Percentiles rank a stretch among this genome's conserved stretches.
These are phyloP conservation scores for Neelides sp. DNA, from an alignment of 1,140 invertebrate genomes.

Conservation along the genomic window DNA sequence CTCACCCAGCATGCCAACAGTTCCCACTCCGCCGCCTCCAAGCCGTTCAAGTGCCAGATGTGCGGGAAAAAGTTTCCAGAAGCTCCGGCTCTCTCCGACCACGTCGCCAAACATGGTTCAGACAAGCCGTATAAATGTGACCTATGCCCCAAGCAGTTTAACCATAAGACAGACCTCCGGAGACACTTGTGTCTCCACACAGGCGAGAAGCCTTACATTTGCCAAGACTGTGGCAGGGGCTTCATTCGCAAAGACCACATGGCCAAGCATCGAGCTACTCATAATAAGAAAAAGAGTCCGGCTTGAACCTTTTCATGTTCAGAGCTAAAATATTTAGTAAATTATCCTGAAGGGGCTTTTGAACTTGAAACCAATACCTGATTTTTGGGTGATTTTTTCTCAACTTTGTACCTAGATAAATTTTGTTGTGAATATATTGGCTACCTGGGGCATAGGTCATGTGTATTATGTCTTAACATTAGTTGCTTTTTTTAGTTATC, in stretches of 20 bases:
- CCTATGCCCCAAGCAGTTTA: slow-evolving; percentile 74
- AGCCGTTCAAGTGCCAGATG: slow-evolving; percentile 66
- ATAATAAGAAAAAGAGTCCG: slow-evolving; percentile 44
- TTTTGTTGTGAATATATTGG: too few species aligned
- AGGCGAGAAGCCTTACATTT: slow-evolving; percentile 62
- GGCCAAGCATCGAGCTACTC: slow-evolving; percentile 81
- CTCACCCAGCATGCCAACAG: slow-evolving; percentile 79
- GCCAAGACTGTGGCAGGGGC: slow-evolving; percentile 67
- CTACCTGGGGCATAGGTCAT: too few species aligned
- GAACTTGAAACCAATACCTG: too few species aligned
- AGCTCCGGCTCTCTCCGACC: slow-evolving; percentile 40
- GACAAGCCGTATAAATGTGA: slow-evolving; percentile 81
- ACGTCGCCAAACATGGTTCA: slow-evolving; percentile 60
- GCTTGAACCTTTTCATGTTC: too few species aligned
- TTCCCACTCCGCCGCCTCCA: slow-evolving; percentile 71
- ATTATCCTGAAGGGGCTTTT: too few species aligned
- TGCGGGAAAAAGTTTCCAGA: slow-evolving; percentile 69
- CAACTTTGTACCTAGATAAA: too few species aligned
- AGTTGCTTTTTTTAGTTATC: too few species aligned
- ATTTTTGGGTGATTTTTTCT: too few species aligned
- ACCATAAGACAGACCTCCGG: slow-evolving; percentile 79
- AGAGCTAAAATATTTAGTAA: too few species aligned
- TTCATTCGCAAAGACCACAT: slow-evolving; percentile 91
- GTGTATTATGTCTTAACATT: too few species aligned
- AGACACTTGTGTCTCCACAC: slow-evolving; percentile 73